These are phyloP conservation scores for Psix sp. DNA, from an alignment of 1,140 invertebrate genomes.

Conservation along the genomic window DNA sequence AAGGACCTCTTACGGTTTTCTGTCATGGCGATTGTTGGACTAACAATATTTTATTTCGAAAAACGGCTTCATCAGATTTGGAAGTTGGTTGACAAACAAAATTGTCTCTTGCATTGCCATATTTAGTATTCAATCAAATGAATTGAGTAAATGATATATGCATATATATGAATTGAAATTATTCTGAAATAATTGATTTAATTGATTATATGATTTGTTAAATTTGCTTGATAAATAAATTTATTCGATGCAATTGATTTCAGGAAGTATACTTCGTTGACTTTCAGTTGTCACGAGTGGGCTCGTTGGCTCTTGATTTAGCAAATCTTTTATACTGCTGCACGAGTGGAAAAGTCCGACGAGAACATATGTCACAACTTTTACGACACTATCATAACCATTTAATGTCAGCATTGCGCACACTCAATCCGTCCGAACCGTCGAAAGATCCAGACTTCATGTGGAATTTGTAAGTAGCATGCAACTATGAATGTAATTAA, in stretches of 20 bases:
- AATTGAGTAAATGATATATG: background rate
- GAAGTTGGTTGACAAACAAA: too few relatives aligned
- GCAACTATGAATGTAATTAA: constrained; percentile 8
- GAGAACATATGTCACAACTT: constrained; percentile 78
- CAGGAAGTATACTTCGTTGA: constrained; percentile 82
- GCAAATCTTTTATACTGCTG: constrained; percentile 83
- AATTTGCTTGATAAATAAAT: too few relatives aligned
- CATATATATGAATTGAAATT: too few relatives aligned
- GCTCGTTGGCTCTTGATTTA: constrained; percentile 83
- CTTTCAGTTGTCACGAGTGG: constrained; percentile 83
- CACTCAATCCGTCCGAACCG: constrained; percentile 72
- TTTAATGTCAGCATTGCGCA: constrained; percentile 77
- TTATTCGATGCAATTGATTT: constrained; percentile 29
- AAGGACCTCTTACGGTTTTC: constrained; percentile 82
- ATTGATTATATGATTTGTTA: too few relatives aligned
- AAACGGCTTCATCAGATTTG: constrained; percentile 75
- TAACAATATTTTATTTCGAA: constrained; percentile 84
- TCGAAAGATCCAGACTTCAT: constrained; percentile 73
- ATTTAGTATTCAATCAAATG: too few relatives aligned
- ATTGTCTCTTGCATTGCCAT: background rate
- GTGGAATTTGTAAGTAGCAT: constrained; percentile 79
- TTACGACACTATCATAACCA: constrained; percentile 79
- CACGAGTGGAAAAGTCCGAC: constrained; percentile 79
- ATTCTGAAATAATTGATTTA: too few relatives aligned
- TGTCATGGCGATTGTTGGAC: constrained; percentile 87